Percentiles rank a stretch among this genome's conserved stretches.
phyloP scores from a whole-genome alignment of 1,140 invertebrate genomes.

The Ganaspis sp. region DNA sequence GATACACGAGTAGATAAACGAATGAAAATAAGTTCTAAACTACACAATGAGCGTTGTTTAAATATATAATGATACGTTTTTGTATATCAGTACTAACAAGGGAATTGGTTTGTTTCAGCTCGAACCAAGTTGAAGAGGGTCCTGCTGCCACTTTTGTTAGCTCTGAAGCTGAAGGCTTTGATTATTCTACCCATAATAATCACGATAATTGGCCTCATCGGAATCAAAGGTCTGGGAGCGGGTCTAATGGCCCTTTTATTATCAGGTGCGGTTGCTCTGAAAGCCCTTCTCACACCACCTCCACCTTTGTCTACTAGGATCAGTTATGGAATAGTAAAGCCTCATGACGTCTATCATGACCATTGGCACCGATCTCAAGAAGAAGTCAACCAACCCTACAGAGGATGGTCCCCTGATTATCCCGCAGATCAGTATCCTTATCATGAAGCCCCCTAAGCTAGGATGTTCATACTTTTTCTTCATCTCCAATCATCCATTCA shows the following conservation, averaged over 20 bases:
- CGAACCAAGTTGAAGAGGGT: constrained; percentile 80
- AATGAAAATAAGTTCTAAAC: too few relatives aligned
- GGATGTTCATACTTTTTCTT: constrained; percentile 42
- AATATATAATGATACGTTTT: constrained; percentile 30
- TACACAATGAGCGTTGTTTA: background rate
- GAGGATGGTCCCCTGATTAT: constrained; percentile 68
- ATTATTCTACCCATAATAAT: constrained; percentile 81
- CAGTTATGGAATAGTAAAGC: constrained; percentile 75
- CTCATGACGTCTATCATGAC: constrained; percentile 71
- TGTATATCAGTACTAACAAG: background rate
- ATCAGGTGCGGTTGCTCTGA: constrained; percentile 77
- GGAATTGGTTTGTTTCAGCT: constrained; percentile 73
- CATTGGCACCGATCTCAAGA: constrained; percentile 77
- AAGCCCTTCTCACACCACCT: constrained; percentile 72
- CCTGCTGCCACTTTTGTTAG: constrained; percentile 79
- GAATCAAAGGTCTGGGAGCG: constrained; percentile 81
- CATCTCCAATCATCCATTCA: constrained; percentile 40
- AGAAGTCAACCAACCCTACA: constrained; percentile 69
- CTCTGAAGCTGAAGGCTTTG: constrained; percentile 80
- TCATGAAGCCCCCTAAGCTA: constrained; percentile 62
- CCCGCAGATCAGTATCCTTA: constrained; percentile 67
- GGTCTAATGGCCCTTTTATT: constrained; percentile 80
- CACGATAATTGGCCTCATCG: constrained; percentile 79
- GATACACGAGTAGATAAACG: too few relatives aligned
- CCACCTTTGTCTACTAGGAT: constrained; percentile 68